Evolutionary conservation across 2,888 invertebrate species (phyloP).

Genomic region (Ametastegia equiseti): DNA sequence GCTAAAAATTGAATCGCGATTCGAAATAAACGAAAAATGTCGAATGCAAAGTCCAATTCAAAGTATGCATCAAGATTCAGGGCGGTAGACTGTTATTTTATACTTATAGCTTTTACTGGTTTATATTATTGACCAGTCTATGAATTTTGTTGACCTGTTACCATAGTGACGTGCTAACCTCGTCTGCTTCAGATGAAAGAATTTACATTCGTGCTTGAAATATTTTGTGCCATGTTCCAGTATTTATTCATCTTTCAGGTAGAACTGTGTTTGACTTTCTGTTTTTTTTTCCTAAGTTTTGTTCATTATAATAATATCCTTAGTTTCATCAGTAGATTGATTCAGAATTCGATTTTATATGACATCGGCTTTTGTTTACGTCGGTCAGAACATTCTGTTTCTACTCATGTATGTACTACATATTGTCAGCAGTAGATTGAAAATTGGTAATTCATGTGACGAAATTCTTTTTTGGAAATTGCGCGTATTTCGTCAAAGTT

Average conservation of each 20-base stretch:
- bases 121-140: slow-evolving; percentile 62
- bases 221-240: slow-evolving; percentile 67
- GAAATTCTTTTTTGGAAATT: not conserved
- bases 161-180: slow-evolving; percentile 66
- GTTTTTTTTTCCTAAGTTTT: not conserved
- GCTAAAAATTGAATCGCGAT: not conserved
- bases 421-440: not conserved
- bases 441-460: not conserved
- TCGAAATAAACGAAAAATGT: not conserved
- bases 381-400: not conserved
- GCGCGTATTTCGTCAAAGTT: not conserved
- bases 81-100: slow-evolving; percentile 9
- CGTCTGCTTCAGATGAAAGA: slow-evolving; percentile 55
- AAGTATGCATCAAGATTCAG: not conserved
- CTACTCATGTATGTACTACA: too few species aligned
- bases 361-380: not conserved
- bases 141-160: slow-evolving; percentile 69
- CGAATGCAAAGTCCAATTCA: not conserved
- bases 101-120: slow-evolving; percentile 8
- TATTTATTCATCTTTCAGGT: slow-evolving; percentile 69
- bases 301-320: not conserved
- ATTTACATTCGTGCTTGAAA: slow-evolving; percentile 61
- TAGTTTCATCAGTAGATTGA: not conserved
- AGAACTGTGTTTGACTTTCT: slow-evolving; percentile 46
- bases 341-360: not conserved